Evolutionary conservation across 2,888 invertebrate genomes (phyloP).

Genomic region (Flexamia atlantica): DNA sequence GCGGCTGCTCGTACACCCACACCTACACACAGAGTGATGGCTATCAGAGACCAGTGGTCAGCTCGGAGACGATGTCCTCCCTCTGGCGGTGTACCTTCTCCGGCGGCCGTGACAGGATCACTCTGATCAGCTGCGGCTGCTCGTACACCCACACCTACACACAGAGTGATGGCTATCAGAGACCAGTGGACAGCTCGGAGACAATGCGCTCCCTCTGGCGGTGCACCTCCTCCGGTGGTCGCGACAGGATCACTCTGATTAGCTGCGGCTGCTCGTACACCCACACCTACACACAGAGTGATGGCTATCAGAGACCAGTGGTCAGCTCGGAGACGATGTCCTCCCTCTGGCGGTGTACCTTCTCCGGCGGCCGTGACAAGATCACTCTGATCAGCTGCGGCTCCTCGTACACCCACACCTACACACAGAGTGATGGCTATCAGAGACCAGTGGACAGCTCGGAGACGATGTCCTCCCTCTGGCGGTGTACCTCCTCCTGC

Average conservation of each 20-base stretch:
- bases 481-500: conserved; percentile 85
- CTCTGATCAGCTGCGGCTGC: conserved; percentile 88
- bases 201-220: conserved; percentile 81
- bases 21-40: conserved; percentile 77
- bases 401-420: too few relatives aligned
- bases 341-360: too few relatives aligned
- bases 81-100: conserved; percentile 84
- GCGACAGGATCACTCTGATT: too few relatives aligned
- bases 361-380: too few relatives aligned
- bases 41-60: conserved; percentile 80
- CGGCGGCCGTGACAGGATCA: conserved; percentile 90
- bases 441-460: too few relatives aligned
- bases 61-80: conserved; percentile 84
- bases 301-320: too few relatives aligned
- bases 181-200: too few relatives aligned
- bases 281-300: conserved; percentile 81
- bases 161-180: too few relatives aligned
- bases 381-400: too few relatives aligned
- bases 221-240: conserved; percentile 96
- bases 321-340: too few relatives aligned
- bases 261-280: conserved; percentile 95
- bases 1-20: conserved; percentile 93
- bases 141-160: conserved; percentile 93
- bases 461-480: conserved; percentile 85
- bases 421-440: too few relatives aligned